Conservation (phyloP, 2,888 invertebrate genomes). For the Lepidonotus clava region DNA sequence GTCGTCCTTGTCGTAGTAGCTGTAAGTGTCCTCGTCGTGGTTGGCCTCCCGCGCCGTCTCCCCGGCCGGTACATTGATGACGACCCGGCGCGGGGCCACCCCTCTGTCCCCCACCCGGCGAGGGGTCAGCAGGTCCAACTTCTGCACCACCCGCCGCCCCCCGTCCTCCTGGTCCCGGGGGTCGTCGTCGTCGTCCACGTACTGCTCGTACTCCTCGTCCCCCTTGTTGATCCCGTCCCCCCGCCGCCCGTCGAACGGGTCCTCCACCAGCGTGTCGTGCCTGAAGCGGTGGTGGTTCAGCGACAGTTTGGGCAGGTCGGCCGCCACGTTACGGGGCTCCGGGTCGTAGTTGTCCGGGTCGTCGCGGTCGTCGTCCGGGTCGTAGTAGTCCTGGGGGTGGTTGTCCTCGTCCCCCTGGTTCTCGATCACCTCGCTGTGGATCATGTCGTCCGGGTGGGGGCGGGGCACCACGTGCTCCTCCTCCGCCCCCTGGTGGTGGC, state of each 20-base stretch:
- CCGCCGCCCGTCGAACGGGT: neutral
- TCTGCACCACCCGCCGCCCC: neutral
- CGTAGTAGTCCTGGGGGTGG: conserved; percentile 47
- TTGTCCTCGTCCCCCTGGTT: conserved; percentile 21
- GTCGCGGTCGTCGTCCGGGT: conserved; percentile 40
- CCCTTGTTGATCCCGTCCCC: neutral
- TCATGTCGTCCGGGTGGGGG: conserved; percentile 39
- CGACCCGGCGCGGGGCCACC: conserved; percentile 18
- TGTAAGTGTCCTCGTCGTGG: conserved; percentile 47
- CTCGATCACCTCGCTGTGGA: conserved; percentile 42
- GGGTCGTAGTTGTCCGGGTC: conserved; percentile 11
- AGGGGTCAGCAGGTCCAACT: conserved; percentile 15
- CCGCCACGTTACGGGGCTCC: conserved; percentile 22
- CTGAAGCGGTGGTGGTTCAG: conserved; percentile 11
- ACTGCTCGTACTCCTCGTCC: conserved; percentile 54
- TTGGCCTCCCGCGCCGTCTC: conserved; percentile 24
- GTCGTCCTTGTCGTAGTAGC: conserved; percentile 53
- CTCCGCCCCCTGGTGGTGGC: neutral
- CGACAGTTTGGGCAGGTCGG: conserved; percentile 45
- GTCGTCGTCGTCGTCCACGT: conserved; percentile 45
- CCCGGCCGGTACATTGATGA: conserved; percentile 11
- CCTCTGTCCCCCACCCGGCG: neutral
- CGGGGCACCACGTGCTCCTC: conserved; percentile 1
- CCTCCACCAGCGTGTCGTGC: neutral
- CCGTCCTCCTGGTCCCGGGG: neutral